Base-by-base conservation (phyloP, 2,888 invertebrate species). In the Tinea pellionella region DNA sequence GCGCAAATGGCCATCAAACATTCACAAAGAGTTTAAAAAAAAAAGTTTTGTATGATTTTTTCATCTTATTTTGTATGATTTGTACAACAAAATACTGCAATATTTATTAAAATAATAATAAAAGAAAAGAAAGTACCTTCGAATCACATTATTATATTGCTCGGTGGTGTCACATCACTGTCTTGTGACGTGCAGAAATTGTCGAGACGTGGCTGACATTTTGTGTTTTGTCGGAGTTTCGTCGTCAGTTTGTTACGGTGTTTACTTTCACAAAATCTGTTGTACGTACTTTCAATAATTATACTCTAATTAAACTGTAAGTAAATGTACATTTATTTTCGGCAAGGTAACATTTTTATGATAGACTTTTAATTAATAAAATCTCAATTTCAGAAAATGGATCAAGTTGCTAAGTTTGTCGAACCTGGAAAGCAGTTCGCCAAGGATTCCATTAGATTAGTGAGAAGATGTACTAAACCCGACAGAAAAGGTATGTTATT, bases 391-490 rank as follows among this genome's bases (percentile, higher is more conserved):
- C 77, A 83, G 84, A 80, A 81, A 81, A 99, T 99, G 99, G 99
- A 99, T 90, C 98, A 99, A 91, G 93, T 99, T 72, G 92, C 94
- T 67, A 95, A 95, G 84, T 94, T 97, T 73, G 90, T 97, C 63
- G 97, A 98, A 82, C 99, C 99, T 72, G 96, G 95, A 66, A 94
- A 95, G 77, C 95, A 96, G 78, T 99, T 99, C 82, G 92, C 97
- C 73, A 99, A 99, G 89, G 99, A 99, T 83, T 99, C 99, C 30
- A 92, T 98, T 73, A 92, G 99, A 87, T 91, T 99, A 74, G 97
- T 99, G 43, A 99, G 99, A 85, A 94, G 99, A 80, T 99, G 99
- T 87, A 99, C 99, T 61, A 99, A 99, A 86, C 99, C 99, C 60
- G 99, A 99, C 80, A 93, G 98, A 75, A 97, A 97, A 93, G 97